Conservation (phyloP, 2,113 vertebrate species). For the Cygnus atratus region DNA sequence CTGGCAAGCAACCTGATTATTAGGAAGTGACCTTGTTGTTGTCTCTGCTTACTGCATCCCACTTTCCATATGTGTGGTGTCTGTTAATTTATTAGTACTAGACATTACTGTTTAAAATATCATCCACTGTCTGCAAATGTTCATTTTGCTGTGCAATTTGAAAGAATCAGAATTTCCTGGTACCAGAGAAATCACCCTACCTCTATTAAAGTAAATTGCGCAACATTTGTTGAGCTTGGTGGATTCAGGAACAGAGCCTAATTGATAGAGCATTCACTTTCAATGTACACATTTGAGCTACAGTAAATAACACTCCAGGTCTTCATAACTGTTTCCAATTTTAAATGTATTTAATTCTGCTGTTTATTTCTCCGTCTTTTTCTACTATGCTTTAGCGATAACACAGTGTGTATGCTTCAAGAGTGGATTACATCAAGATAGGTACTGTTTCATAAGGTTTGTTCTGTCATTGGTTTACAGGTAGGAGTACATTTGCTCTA, state of each 20-base stretch:
- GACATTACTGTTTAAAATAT: not conserved
- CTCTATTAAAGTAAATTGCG: not conserved
- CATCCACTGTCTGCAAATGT: not conserved
- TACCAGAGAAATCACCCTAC: not conserved
- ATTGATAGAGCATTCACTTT: not conserved
- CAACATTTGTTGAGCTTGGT: not conserved
- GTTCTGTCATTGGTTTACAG: not conserved
- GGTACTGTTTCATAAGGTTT: not conserved
- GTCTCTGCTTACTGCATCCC: not conserved
- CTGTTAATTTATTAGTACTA: not conserved
- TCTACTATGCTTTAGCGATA: not conserved
- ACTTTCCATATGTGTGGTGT: not conserved
- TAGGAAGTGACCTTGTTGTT: not conserved
- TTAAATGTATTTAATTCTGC: not conserved
- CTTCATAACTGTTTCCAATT: not conserved
- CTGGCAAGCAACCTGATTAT: not conserved
- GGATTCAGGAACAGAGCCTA: not conserved
- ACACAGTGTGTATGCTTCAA: not conserved
- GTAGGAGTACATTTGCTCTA: not conserved
- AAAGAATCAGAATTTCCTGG: not conserved
- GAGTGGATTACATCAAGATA: not conserved
- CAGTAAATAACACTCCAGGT: not conserved
- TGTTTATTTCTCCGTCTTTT: not conserved
- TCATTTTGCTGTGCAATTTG: not conserved
- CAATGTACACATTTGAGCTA: not conserved